A percentile compares a stretch with the other conserved stretches of the same genome.
Conservation (phyloP, 1,140 invertebrate genomes). For the Drosophila triauraria region DNA sequence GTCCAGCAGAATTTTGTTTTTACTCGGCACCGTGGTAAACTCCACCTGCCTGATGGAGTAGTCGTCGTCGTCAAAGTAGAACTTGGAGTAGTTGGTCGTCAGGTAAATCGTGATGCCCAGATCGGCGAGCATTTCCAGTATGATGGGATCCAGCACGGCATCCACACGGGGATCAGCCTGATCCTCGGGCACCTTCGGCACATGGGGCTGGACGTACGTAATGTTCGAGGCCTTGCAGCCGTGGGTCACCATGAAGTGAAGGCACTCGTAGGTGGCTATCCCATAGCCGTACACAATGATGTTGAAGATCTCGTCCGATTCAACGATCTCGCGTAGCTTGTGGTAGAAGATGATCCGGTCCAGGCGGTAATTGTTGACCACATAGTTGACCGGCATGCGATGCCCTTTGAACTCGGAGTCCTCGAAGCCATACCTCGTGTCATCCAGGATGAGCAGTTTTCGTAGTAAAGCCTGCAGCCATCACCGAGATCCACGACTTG, state of each 20-base stretch:
- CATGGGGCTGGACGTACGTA: slow-evolving; percentile 43
- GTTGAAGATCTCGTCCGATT: not conserved
- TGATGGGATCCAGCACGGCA: slow-evolving; percentile 31
- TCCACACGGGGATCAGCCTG: slow-evolving; percentile 41
- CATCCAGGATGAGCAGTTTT: slow-evolving; percentile 51
- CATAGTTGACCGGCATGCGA: slow-evolving; percentile 44
- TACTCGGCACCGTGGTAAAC: slow-evolving; percentile 13
- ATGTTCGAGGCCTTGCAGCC: slow-evolving; percentile 18
- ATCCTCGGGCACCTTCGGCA: not conserved
- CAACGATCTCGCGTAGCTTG: slow-evolving; percentile 39
- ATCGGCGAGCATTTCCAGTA: slow-evolving; percentile 49
- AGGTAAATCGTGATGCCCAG: slow-evolving; percentile 40
- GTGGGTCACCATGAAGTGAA: slow-evolving; percentile 60
- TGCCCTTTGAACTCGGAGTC: not conserved
- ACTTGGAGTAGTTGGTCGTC: slow-evolving; percentile 3
- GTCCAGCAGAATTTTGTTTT: not conserved
- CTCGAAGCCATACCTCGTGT: slow-evolving; percentile 27
- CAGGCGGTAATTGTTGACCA: slow-evolving; percentile 42
- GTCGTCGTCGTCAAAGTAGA: not conserved
- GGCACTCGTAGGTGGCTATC: slow-evolving; percentile 52
- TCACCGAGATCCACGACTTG: slow-evolving; percentile 30
- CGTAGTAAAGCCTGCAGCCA: slow-evolving; percentile 53
- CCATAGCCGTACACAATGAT: slow-evolving; percentile 52
- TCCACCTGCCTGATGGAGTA: slow-evolving; percentile 30
- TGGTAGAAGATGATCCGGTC: slow-evolving; percentile 69